Percentiles rank a stretch among this genome's conserved stretches.
Conservation (phyloP, 2,888 invertebrate species). For the Phyto melanocephala region DNA sequence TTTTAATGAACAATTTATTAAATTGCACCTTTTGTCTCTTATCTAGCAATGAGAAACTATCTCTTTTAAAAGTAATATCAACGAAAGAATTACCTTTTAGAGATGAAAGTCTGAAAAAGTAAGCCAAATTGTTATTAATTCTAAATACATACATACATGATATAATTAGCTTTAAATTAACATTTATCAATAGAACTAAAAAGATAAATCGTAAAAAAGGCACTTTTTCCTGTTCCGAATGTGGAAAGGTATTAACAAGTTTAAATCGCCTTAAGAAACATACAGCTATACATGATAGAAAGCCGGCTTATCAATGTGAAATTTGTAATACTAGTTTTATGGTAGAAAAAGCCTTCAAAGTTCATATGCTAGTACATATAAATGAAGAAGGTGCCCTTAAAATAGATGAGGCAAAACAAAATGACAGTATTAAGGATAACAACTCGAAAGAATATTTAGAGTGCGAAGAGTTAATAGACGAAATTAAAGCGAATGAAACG, state of each 20-base stretch:
- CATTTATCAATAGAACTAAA: constrained; percentile 59
- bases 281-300: constrained; percentile 68
- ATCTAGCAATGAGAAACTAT: no score
- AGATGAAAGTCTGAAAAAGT: no score
- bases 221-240: constrained; percentile 77
- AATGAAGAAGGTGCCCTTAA: not conserved
- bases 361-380: constrained; percentile 25
- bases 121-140: no score
- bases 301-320: constrained; percentile 71
- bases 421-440: not conserved
- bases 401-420: not conserved
- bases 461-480: not conserved
- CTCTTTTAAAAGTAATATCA: no score
- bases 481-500: not conserved
- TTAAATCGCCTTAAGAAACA: constrained; percentile 78
- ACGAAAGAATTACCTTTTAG: no score
- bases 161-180: no score
- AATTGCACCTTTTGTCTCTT: no score
- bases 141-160: no score
- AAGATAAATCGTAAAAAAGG: constrained; percentile 59
- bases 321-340: constrained; percentile 64
- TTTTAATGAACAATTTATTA: no score
- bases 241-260: constrained; percentile 79
- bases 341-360: constrained; percentile 29
- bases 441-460: not conserved